Percentiles rank a stretch among this genome's conserved stretches.
phyloP scores from a whole-genome alignment of 2,113 vertebrate species.

The Pleuronectes platessa region DNA sequence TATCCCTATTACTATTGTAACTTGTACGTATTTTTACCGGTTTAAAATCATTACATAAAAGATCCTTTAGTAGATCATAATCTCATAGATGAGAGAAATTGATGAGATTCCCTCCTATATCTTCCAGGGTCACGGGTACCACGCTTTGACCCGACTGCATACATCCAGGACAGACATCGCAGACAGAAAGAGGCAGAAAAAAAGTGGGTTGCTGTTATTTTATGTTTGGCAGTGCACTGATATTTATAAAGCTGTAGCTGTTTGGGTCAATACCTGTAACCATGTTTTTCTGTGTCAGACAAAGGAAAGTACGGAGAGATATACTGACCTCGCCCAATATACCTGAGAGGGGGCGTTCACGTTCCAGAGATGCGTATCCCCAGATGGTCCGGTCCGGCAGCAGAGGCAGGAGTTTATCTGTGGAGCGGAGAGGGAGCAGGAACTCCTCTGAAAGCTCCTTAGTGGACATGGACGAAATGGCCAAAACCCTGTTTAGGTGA shows the following conservation, averaged over 20 bases:
- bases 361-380: constrained; percentile 68
- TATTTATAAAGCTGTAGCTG: neutral
- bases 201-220: constrained; percentile 77
- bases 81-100: too few species aligned
- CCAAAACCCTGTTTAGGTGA: constrained; percentile 83
- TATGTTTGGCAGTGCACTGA: neutral
- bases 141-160: constrained; percentile 92
- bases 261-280: neutral
- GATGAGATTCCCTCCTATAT: neutral
- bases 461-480: constrained; percentile 86
- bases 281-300: constrained; percentile 68
- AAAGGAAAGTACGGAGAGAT: constrained; percentile 82
- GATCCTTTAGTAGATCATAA: neutral
- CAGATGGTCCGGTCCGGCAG: constrained; percentile 58
- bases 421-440: constrained; percentile 87
- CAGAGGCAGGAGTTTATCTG: constrained; percentile 83
- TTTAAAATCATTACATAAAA: too few species aligned
- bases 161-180: constrained; percentile 87
- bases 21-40: too few species aligned
- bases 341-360: constrained; percentile 75
- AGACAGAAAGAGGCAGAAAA: constrained; percentile 87
- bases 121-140: constrained; percentile 73
- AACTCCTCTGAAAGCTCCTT: constrained; percentile 87
- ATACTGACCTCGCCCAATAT: constrained; percentile 76
- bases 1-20: too few species aligned